Base-by-base conservation (phyloP, 2,113 vertebrate genomes). In the Bagarius yarrelli region DNA sequence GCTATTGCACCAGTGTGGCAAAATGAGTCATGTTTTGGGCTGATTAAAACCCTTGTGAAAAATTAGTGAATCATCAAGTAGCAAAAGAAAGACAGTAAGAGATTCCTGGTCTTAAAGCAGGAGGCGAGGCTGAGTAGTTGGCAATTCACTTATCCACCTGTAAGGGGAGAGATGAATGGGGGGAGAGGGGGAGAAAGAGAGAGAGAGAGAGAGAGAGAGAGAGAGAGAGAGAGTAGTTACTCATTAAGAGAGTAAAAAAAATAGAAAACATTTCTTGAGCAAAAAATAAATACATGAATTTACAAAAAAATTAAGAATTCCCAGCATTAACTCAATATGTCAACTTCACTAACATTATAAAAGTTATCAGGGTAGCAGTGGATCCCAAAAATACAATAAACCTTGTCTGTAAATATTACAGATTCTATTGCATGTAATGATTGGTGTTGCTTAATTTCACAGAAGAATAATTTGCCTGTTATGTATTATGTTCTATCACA, bases 91-190 rank as follows among this genome's bases (percentile, higher is more conserved):
- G 57, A 59, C 21, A 15, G 1, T 36, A 11, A 55, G 23, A 18
- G 23, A 25, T 18, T 12, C 60, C 85, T 63, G 81, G 73, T 88
- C 84, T 61, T 84, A 78, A 30, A 81, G 36, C 69, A 87, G 50
- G 25, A 86, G 79, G 4, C 66, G 82, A 44, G 86, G 86, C 3
- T 84, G 86, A 57, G 86, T 86, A 53, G 83, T 32, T 9, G 86
- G 86, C 86, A 88, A 78, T 70, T 87, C 86, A 40, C 85, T 88
- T 36, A 88, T 80, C 87, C 86, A 87, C 79, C 87, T 88, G 69
- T 74, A 56, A 75, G 14, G 79, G 44, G 32, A 69, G 30, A 77
- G 27, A 78, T 27, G 76, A 34, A 80, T 8, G 71, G 9, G 53
- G 80, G 50, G 15, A 81, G 79, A 61, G 79, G 73, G 50, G 52